Evolutionary conservation across 2,113 vertebrate genomes (phyloP).

Genomic region (Notarius quadriscutis): DNA sequence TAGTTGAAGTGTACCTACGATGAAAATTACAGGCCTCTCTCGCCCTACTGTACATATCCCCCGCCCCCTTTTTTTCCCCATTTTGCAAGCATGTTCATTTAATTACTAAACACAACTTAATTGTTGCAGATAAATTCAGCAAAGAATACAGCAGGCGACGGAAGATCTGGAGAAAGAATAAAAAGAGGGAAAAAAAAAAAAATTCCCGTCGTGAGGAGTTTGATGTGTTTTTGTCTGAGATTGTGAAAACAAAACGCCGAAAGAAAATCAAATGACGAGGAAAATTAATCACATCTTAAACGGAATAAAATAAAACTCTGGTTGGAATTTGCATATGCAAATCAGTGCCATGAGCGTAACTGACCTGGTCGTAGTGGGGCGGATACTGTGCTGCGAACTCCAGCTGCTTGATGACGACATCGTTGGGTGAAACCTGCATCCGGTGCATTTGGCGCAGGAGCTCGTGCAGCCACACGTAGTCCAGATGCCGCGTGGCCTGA

Average conservation of each 20-base stretch:
- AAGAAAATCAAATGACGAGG: background rate
- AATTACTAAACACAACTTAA: no score
- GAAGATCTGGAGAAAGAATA: no score
- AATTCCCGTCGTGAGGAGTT: no score
- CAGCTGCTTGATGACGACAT: slow-evolving; percentile 87
- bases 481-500: slow-evolving; percentile 75
- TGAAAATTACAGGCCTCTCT: no score
- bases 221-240: no score
- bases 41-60: background rate
- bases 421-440: slow-evolving; percentile 79
- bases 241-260: no score
- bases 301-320: background rate
- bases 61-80: background rate
- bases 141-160: no score
- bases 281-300: background rate
- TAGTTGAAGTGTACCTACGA: no score
- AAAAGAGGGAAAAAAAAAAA: no score
- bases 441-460: slow-evolving; percentile 83
- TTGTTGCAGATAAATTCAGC: no score
- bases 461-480: slow-evolving; percentile 85
- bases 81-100: no score
- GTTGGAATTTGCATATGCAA: background rate
- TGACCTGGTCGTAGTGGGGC: slow-evolving; percentile 84
- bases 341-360: slow-evolving; percentile 4
- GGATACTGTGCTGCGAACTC: slow-evolving; percentile 91